These are phyloP conservation scores for Platerodrilus igneus DNA, from an alignment of 2,888 invertebrate species.

Conservation along the genomic window DNA sequence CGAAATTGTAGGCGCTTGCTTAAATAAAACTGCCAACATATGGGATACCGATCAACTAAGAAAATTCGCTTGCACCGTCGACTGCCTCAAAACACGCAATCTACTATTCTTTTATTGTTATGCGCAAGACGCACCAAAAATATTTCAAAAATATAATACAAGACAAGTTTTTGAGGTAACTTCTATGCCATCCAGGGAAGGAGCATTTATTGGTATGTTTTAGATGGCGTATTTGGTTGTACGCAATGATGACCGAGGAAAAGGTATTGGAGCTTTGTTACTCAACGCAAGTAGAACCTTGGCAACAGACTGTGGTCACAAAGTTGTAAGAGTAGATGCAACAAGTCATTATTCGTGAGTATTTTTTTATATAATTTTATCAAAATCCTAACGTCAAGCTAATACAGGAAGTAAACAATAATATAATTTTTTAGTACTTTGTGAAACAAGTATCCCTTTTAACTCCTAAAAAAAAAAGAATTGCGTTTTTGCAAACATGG, in stretches of 20 bases:
- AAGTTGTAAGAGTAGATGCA: slow-evolving; percentile 49
- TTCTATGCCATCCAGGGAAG: too few species aligned
- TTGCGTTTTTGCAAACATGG: too few species aligned
- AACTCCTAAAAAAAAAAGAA: too few species aligned
- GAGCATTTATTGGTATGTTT: too few species aligned
- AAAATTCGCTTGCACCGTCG: slow-evolving; percentile 51
- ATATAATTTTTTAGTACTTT: too few species aligned
- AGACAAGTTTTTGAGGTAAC: slow-evolving; percentile 52
- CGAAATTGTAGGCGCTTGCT: slow-evolving; percentile 47
- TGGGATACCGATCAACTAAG: slow-evolving; percentile 53
- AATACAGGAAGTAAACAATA: too few species aligned
- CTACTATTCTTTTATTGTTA: slow-evolving; percentile 53
- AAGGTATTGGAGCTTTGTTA: slow-evolving; percentile 49
- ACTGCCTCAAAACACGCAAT: slow-evolving; percentile 44
- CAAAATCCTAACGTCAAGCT: too few species aligned
- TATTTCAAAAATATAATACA: slow-evolving; percentile 48
- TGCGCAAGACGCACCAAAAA: slow-evolving; percentile 47
- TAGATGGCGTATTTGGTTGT: slow-evolving; percentile 53
- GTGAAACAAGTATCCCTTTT: too few species aligned
- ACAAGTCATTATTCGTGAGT: slow-evolving; percentile 49
- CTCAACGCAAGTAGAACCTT: slow-evolving; percentile 43
- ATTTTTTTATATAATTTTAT: not conserved
- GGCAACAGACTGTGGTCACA: slow-evolving; percentile 49
- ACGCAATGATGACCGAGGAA: slow-evolving; percentile 46
- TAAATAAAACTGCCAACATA: slow-evolving; percentile 49